These are phyloP conservation scores for Cryptomyrus ogoouensis DNA, from an alignment of 2,113 vertebrate genomes.

Conservation along the genomic window DNA sequence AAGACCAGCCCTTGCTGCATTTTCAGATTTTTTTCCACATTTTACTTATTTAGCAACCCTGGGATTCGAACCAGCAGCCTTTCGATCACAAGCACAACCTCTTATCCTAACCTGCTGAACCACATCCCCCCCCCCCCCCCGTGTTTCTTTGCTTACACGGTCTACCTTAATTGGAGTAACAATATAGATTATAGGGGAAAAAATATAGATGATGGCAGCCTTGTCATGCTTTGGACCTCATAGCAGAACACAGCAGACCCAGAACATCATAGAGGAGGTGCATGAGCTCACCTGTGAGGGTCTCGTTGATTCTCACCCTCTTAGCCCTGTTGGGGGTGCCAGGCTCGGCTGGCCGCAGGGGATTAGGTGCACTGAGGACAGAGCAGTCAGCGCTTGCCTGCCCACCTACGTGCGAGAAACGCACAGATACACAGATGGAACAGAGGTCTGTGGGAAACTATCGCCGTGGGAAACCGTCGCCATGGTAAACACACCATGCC, in stretches of 20 bases:
- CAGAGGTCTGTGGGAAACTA: background rate
- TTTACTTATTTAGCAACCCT: background rate
- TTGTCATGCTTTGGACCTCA: background rate
- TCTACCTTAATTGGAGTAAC: background rate
- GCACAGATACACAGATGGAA: background rate
- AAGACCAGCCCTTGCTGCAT: background rate
- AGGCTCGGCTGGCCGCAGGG: slow-evolving; percentile 29
- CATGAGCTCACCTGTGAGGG: slow-evolving; percentile 33
- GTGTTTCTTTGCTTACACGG: background rate
- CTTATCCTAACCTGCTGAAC: background rate
- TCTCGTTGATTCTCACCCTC: slow-evolving; percentile 45
- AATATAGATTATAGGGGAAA: background rate
- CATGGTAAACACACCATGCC: background rate
- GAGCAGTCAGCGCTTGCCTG: slow-evolving; percentile 20
- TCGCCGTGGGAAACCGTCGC: background rate
- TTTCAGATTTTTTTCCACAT: background rate
- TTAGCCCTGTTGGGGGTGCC: slow-evolving; percentile 41
- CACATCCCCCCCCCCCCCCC: no score
- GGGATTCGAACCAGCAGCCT: background rate
- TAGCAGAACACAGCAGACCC: background rate
- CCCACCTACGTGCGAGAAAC: slow-evolving; percentile 27
- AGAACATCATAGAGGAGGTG: background rate
- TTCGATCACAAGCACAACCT: background rate
- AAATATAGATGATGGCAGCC: background rate
- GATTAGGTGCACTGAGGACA: slow-evolving; percentile 23